These are phyloP conservation scores for Drosophila athabasca DNA, from an alignment of 1,140 invertebrate genomes.

Conservation along the genomic window DNA sequence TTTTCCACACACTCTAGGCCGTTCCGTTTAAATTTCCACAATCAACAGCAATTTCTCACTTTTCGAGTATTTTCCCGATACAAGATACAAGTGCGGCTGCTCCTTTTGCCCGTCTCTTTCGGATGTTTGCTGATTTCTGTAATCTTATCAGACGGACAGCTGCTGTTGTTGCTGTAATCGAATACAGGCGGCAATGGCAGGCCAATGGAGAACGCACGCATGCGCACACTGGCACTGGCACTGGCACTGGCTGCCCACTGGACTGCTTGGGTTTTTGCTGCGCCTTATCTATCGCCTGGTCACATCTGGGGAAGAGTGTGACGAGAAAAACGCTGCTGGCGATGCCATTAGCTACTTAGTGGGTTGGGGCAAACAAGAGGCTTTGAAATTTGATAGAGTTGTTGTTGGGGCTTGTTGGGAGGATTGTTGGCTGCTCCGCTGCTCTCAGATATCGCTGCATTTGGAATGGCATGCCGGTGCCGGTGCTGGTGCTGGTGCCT, in stretches of 20 bases:
- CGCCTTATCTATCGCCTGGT: constrained; percentile 52
- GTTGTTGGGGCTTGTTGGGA: constrained; percentile 36
- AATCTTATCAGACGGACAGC: constrained; percentile 57
- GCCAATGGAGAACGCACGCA: constrained; percentile 34
- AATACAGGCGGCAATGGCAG: constrained; percentile 45
- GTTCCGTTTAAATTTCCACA: background rate
- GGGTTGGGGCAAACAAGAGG: constrained; percentile 61
- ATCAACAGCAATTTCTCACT: background rate
- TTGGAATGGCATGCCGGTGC: constrained; percentile 23
- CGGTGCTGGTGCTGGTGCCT: background rate
- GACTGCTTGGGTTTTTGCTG: constrained; percentile 32
- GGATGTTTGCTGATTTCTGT: constrained; percentile 12
- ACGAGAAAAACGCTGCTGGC: constrained; percentile 27
- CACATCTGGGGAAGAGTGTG: constrained; percentile 41
- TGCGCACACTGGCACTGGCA: constrained; percentile 1
- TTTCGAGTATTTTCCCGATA: constrained; percentile 2
- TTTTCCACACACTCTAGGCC: too few species aligned
- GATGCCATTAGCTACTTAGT: constrained; percentile 59
- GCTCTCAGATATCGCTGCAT: constrained; percentile 32
- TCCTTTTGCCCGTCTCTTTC: constrained; percentile 10
- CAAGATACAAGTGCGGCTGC: background rate
- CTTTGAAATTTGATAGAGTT: constrained; percentile 76
- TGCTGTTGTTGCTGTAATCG: constrained; percentile 64
- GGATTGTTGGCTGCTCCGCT: background rate
- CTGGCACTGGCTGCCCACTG: constrained; percentile 4